A percentile compares a stretch with the other conserved stretches of the same genome.
Conservation (phyloP, 2,888 invertebrate species). For the Odontocerum albicorne region DNA sequence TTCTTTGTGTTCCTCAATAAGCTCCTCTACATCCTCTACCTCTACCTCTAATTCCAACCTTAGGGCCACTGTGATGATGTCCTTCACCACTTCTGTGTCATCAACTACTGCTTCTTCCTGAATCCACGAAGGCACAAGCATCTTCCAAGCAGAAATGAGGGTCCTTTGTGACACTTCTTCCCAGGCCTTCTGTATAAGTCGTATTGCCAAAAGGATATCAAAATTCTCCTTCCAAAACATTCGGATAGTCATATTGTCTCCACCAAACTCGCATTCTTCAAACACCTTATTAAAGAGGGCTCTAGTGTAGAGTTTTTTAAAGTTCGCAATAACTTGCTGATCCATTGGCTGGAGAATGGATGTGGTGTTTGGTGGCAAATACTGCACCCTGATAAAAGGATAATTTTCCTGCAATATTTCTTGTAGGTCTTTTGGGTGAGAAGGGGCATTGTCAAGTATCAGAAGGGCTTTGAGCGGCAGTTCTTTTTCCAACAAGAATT, state of each 20-base stretch:
- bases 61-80: constrained; percentile 28
- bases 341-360: too few relatives aligned
- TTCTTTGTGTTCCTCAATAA: constrained; percentile 25
- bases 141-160: constrained; percentile 30
- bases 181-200: constrained; percentile 27
- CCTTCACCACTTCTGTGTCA: constrained; percentile 25
- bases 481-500: constrained; percentile 27
- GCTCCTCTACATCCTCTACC: constrained; percentile 23
- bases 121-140: constrained; percentile 26
- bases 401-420: constrained; percentile 30
- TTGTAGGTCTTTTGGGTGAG: constrained; percentile 27
- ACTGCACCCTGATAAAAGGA: constrained; percentile 26
- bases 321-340: constrained; percentile 22
- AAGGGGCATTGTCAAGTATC: constrained; percentile 18
- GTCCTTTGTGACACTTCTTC: constrained; percentile 23
- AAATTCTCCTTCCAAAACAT: constrained; percentile 25
- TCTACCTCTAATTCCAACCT: constrained; percentile 29
- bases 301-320: constrained; percentile 23
- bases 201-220: constrained; percentile 25
- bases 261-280: constrained; percentile 16
- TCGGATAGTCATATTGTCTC: constrained; percentile 26
- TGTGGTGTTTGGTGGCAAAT: constrained; percentile 1
- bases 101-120: constrained; percentile 17
- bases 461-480: constrained; percentile 24
- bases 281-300: constrained; percentile 5